A percentile compares a stretch with the other conserved stretches of the same genome.
These are phyloP conservation scores for Corydoras maculifer DNA, from an alignment of 2,113 vertebrate species.

Conservation along the genomic window DNA sequence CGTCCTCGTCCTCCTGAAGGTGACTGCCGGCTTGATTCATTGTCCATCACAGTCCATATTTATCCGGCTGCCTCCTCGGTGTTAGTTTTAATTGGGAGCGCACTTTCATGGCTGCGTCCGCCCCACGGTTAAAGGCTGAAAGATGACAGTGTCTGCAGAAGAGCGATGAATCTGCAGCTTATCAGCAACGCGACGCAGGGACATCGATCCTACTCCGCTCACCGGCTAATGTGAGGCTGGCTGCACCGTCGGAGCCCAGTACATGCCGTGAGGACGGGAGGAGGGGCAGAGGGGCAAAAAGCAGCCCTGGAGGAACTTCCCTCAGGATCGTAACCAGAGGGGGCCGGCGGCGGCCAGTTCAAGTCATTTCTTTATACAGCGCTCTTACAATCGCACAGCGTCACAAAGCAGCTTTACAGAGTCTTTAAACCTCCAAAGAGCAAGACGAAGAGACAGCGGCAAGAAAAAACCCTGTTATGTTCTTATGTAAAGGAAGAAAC, in stretches of 20 bases:
- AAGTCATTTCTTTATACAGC: too few species aligned
- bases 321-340: not conserved
- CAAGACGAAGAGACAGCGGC: too few species aligned
- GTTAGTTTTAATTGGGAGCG: constrained; percentile 45
- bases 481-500: too few species aligned
- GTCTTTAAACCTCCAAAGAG: too few species aligned
- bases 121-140: constrained; percentile 39
- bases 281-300: too few species aligned
- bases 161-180: constrained; percentile 37
- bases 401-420: too few species aligned
- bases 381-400: too few species aligned
- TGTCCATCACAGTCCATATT: constrained; percentile 1
- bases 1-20: constrained; percentile 27
- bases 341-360: not conserved
- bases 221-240: constrained; percentile 12
- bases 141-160: constrained; percentile 31
- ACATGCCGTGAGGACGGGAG: constrained; percentile 1
- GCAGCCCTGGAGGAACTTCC: too few species aligned
- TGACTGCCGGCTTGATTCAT: constrained; percentile 24
- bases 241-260: constrained; percentile 12
- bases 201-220: constrained; percentile 34
- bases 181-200: constrained; percentile 17
- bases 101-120: constrained; percentile 18
- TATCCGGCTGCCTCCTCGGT: constrained; percentile 29
- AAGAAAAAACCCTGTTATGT: too few species aligned